Evolutionary conservation across 2,113 vertebrate species (phyloP).

Genomic region (Uria aalge): DNA sequence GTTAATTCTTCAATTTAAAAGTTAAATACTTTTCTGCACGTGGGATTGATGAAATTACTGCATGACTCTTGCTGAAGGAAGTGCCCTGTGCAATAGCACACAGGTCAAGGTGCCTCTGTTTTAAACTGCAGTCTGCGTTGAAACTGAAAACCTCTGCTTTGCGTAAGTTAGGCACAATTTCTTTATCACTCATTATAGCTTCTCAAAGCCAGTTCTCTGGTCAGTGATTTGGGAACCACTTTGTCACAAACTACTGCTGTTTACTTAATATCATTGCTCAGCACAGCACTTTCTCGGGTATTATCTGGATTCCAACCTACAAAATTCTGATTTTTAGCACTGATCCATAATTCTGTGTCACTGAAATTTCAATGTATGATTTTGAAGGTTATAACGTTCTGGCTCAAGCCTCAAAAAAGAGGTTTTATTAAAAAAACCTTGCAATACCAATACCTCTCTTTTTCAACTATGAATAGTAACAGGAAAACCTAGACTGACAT

Average conservation of each 20-base stretch:
- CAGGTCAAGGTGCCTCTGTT: neutral
- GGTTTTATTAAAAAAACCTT: neutral
- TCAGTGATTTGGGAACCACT: neutral
- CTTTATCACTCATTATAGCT: neutral
- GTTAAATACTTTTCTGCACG: neutral
- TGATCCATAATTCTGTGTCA: neutral
- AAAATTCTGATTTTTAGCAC: neutral
- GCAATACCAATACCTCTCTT: neutral
- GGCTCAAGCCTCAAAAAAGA: neutral
- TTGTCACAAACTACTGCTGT: neutral
- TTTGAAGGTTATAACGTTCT: neutral
- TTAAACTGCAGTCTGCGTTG: rapidly evolving
- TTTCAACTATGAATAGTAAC: neutral
- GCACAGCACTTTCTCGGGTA: neutral
- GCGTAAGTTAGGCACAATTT: neutral
- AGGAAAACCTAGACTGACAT: neutral
- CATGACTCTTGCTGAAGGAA: neutral
- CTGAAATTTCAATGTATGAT: neutral
- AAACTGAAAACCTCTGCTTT: neutral
- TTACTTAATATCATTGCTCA: neutral
- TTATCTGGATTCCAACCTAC: neutral
- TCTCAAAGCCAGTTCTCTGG: neutral
- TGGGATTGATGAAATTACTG: neutral
- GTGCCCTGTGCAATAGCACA: neutral
- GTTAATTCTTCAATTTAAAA: neutral